Evolutionary conservation across 2,888 invertebrate species (phyloP).

Genomic region (Dioctria linearis): DNA sequence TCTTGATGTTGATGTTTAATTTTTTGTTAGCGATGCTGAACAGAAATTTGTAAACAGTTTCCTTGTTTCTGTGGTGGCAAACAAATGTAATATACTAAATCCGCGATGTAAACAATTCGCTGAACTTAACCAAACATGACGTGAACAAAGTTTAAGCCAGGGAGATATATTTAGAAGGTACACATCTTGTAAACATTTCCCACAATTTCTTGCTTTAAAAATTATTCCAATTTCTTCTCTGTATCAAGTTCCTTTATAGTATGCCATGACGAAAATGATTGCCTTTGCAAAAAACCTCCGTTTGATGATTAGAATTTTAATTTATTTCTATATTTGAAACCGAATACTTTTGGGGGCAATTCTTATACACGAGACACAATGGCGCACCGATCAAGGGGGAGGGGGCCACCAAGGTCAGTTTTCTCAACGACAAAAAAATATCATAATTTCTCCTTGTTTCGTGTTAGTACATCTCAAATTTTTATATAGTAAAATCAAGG

Average conservation of each 20-base stretch:
- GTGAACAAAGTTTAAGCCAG: constrained; percentile 54
- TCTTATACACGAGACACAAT: too few species aligned
- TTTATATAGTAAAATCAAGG: too few species aligned
- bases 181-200: neutral
- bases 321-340: too few species aligned
- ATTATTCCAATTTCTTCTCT: neutral
- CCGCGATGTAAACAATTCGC: constrained; percentile 58
- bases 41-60: neutral
- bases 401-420: too few species aligned
- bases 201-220: neutral
- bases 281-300: constrained; percentile 15
- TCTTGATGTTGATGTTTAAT: too few species aligned
- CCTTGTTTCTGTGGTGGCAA: constrained; percentile 20
- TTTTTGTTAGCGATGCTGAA: too few species aligned
- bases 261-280: neutral
- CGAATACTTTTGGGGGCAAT: too few species aligned
- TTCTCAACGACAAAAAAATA: too few species aligned
- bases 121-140: constrained; percentile 60
- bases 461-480: too few species aligned
- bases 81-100: constrained; percentile 49
- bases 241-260: constrained; percentile 14
- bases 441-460: too few species aligned
- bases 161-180: constrained; percentile 51
- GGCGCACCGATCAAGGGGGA: too few species aligned
- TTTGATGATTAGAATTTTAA: neutral